Evolutionary conservation across 1,140 invertebrate genomes (phyloP), one percentile per base, ranked within the genome.

Genomic region (Parasteatoda tepidariorum): DNA sequence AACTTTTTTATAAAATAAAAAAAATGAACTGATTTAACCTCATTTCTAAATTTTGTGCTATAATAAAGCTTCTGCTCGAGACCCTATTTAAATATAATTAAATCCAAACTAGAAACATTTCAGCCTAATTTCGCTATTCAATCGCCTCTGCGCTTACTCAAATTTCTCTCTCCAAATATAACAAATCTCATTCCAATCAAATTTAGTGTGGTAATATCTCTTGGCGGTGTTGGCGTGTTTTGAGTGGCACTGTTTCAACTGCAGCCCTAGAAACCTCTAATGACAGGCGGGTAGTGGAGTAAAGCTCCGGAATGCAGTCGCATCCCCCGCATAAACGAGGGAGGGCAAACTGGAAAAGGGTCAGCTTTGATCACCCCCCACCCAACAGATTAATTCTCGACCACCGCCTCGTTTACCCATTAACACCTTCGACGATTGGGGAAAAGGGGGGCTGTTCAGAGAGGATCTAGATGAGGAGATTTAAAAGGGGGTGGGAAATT

Each of bases 311-410:
- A 26, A 24, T 70, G 67, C 67, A 3, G 67, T 54, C 67, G 5
- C 67, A n/a, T 48, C 67, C 30, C 67, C 34, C 67, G 15, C 24
- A 30, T 64, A 64, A 64, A 64, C 26, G 26, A n/a, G 57, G 57
- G 61, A 30, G 74, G 74, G 34, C 26, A 66, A 48, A n/a, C 48
- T 24, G 15, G 55, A 31, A n/a, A 64, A 68, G 66, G 76, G 48
- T 67, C 76, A 68, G 62, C 76, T 67, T 59, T 54, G 62, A 67
- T 79, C 75, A 48, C 38, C 38, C 18, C n/a, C 64, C 62, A 33
- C 76, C 62, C 62, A 68, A 79, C 76, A 79, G 76, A 79, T 79
- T 79, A 79, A 79, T 79, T 79, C 76, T 79, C 76, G 41, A 79
- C 76, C 76, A 68, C 76, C 76, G 76, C 76, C 76, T 64, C 61